Evolutionary conservation across 1,140 invertebrate genomes (phyloP).

Genomic region (Pseudoatta argentina): DNA sequence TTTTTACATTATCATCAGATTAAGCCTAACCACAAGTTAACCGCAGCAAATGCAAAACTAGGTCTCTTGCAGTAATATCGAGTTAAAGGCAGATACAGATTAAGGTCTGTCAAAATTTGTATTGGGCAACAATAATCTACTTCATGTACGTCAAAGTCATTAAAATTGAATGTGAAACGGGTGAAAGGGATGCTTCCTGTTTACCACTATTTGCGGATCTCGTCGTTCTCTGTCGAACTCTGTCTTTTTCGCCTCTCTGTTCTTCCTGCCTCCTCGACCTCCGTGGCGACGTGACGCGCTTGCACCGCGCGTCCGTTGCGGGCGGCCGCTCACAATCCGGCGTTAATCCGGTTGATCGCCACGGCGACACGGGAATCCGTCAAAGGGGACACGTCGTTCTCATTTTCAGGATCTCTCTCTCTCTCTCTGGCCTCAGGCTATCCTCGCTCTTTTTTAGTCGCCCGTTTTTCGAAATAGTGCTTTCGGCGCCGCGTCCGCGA

Average conservation of each 20-base stretch:
- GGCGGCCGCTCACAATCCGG: slow-evolving; percentile 69
- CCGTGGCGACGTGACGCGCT: slow-evolving; percentile 19
- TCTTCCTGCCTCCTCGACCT: slow-evolving; percentile 61
- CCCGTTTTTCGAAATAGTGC: slow-evolving; percentile 35
- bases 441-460: slow-evolving; percentile 35
- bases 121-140: neutral
- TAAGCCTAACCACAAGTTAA: too few species aligned
- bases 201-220: slow-evolving; percentile 29
- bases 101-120: neutral
- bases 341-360: slow-evolving; percentile 79
- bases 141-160: neutral
- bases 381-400: slow-evolving; percentile 75
- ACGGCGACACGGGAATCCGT: slow-evolving; percentile 79
- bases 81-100: neutral
- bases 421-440: slow-evolving; percentile 8
- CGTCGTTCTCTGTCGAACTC: slow-evolving; percentile 22
- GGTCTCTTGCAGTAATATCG: neutral
- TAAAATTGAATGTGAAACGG: slow-evolving; percentile 39
- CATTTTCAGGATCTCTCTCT: slow-evolving; percentile 70
- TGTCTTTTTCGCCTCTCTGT: slow-evolving; percentile 42
- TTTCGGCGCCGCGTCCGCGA: neutral
- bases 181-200: neutral
- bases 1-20: too few species aligned
- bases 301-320: slow-evolving; percentile 59
- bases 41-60: too few species aligned